phyloP scores from a whole-genome alignment of 2,797 vertebrate genomes.

The Uromys caudimaculatus region DNA sequence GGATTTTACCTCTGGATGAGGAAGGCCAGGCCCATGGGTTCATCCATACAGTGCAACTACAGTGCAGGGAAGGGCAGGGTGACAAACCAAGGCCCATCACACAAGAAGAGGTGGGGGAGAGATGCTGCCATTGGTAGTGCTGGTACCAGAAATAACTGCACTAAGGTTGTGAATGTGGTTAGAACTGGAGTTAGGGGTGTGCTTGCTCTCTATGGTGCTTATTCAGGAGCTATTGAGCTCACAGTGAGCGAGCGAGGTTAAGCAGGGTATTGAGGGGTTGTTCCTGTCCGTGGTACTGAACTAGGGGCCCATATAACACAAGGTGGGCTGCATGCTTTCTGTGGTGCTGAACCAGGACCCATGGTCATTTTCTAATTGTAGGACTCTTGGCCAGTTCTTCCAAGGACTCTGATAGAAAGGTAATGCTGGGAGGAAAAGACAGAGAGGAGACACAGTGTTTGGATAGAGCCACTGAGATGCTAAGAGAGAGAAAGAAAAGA shows the following conservation, averaged over 20 bases:
- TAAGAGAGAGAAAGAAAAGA: neutral
- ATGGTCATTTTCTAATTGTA: neutral
- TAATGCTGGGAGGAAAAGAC: neutral
- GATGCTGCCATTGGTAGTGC: neutral
- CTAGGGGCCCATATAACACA: neutral
- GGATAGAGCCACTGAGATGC: neutral
- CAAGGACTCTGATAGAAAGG: neutral
- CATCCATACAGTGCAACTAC: too few species aligned
- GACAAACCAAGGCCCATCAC: neutral
- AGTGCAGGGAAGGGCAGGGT: neutral
- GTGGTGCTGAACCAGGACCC: neutral
- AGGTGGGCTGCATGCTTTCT: neutral
- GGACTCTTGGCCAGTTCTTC: neutral
- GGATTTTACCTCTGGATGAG: neutral
- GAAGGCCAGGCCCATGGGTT: neutral
- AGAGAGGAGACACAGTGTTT: neutral
- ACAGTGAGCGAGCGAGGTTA: too few species aligned
- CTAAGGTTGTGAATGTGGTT: neutral
- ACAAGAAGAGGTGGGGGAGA: neutral
- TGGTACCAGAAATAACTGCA: too few species aligned
- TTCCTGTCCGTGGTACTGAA: neutral
- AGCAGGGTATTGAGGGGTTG: too few species aligned
- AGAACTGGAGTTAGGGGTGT: neutral
- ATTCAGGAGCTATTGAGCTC: fast-evolving
- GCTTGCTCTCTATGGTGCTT: neutral